Evolutionary conservation across 2,797 vertebrate genomes (phyloP), one percentile per base, ranked within the genome.

Genomic region (Halcyon leucocephala): DNA sequence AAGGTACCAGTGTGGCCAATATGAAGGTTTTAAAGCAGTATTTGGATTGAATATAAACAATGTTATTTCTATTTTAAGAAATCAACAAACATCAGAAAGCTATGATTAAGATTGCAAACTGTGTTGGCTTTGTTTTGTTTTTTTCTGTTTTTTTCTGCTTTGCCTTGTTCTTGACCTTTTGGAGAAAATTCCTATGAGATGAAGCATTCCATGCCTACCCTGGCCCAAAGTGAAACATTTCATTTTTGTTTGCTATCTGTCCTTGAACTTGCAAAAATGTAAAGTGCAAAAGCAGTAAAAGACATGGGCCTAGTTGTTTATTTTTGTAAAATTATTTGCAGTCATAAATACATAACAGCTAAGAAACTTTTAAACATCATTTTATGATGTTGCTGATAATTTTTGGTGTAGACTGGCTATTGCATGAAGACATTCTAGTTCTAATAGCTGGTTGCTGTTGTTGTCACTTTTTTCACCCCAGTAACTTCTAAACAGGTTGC

Each of bases 21-120:
- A 31, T 13, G 60, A 89, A 79, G 7, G 29, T 84, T 93, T 73
- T 46, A 44, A 80, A 93, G 61, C 54, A 54, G 25, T 60, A 37
- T 72, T 94, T 90, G 94, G 31, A 93, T 86, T 93, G 51, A 51
- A 31, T 54, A 62, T 51, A 92, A 93, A 95, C 44, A 69, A 37
- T 42, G 33, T 11, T 91, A 82, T 60, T 67, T 77, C 66, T 95
- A 74, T 95, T 82, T 92, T 73, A 82, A 89, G 91, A 86, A 79
- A 82, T n/a, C 77, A 93, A 81, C 55, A 84, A 76, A 1, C 29
- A 82, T 52, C 31, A 57, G 77, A 88, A 90, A 81, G 65, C 86
- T 95, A 94, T 93, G 46, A 95, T 88, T 97, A 92, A 91, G 86
- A 93, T 49, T 91, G 57, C 65, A 91, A 92, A 87, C 92, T 83